Evolutionary conservation across 35 echinoderm and acorn worm species (phyloP).

Genomic region (Lytechinus pictus): DNA sequence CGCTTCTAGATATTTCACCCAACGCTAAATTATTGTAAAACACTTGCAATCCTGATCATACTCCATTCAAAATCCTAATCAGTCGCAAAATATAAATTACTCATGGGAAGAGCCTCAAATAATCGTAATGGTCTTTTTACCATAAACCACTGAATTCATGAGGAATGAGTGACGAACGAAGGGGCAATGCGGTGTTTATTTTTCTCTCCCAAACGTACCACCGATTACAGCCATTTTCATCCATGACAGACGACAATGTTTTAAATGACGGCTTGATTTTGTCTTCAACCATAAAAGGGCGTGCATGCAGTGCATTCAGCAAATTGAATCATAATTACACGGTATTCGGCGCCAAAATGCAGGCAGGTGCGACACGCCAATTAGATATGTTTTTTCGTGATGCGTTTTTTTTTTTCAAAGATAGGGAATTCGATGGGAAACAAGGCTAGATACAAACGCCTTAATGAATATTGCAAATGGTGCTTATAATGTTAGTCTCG

Average conservation of each 20-base stretch:
- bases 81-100: background rate
- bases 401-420: background rate
- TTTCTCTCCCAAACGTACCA: background rate
- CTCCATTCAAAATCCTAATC: background rate
- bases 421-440: background rate
- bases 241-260: background rate
- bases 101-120: background rate
- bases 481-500: constrained; percentile 27
- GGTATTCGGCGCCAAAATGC: constrained; percentile 27
- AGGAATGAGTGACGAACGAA: background rate
- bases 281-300: background rate
- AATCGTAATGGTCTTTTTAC: background rate
- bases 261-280: background rate
- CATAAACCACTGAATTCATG: background rate
- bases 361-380: constrained; percentile 25
- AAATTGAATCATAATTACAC: constrained; percentile 48
- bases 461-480: constrained; percentile 43
- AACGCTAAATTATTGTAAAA: background rate
- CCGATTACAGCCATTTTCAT: background rate
- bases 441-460: background rate
- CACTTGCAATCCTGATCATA: background rate
- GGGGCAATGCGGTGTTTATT: background rate
- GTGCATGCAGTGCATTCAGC: background rate
- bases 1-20: background rate
- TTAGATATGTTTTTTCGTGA: background rate